Evolutionary conservation across 1,140 invertebrate genomes (phyloP).

Genomic region (Penaeus vannamei): DNA sequence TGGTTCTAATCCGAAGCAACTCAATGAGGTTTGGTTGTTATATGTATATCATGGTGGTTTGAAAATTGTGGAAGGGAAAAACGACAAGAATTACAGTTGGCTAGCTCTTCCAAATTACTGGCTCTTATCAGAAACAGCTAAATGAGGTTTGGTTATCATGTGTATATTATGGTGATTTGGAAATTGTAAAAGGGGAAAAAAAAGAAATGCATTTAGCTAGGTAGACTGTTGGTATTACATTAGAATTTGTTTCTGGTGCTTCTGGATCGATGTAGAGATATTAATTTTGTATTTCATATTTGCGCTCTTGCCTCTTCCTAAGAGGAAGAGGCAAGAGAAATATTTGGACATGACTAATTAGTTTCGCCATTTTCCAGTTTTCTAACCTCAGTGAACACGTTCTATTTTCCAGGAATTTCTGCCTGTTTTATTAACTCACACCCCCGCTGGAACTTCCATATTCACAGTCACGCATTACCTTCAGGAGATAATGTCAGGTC

Average conservation of each 20-base stretch:
- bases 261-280: too few relatives aligned
- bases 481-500: conserved; percentile 78
- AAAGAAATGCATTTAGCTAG: background rate
- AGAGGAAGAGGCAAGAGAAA: too few relatives aligned
- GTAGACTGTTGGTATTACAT: too few relatives aligned
- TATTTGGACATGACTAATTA: too few relatives aligned
- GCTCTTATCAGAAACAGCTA: conserved; percentile 70
- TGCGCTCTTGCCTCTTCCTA: too few relatives aligned
- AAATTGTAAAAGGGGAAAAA: background rate
- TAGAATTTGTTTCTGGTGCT: too few relatives aligned
- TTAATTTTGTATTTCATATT: too few relatives aligned
- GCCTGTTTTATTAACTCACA: conserved; percentile 74
- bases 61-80: background rate
- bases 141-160: conserved; percentile 55
- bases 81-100: too few relatives aligned
- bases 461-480: conserved; percentile 84
- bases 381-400: background rate
- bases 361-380: background rate
- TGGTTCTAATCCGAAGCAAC: conserved; percentile 72
- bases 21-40: conserved; percentile 57
- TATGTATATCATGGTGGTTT: background rate
- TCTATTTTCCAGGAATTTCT: conserved; percentile 69
- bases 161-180: background rate
- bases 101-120: conserved; percentile 77
- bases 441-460: conserved; percentile 86